Conservation (phyloP, 2,797 vertebrate species). For the Trachurus trachurus region DNA sequence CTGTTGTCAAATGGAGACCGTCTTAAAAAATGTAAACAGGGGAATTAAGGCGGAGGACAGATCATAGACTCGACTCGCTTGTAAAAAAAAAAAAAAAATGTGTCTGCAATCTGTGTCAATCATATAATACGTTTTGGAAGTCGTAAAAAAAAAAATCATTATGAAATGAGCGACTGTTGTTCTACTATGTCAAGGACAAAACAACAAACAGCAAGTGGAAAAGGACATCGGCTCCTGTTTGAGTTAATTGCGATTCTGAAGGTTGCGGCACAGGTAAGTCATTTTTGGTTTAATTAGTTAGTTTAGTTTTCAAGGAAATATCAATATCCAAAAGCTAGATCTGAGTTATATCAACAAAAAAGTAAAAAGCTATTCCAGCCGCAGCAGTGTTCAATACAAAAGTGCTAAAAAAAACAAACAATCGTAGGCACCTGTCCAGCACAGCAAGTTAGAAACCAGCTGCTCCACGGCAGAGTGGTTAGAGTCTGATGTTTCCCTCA, state of each 20-base stretch:
- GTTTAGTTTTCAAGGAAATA: conserved; percentile 5
- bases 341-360: not conserved
- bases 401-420: not conserved
- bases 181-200: conserved; percentile 2
- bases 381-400: not conserved
- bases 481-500: not conserved
- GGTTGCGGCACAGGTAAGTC: conserved; percentile 4
- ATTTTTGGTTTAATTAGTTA: conserved; percentile 1
- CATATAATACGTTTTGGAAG: conserved; percentile 10
- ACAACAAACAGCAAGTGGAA: not conserved
- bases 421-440: not conserved
- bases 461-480: not conserved
- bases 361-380: not conserved
- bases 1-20: conserved; percentile 69
- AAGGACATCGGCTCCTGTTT: conserved; percentile 5
- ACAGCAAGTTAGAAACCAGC: not conserved
- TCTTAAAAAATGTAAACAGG: conserved; percentile 60
- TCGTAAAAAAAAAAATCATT: conserved; percentile 1
- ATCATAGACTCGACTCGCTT: conserved; percentile 13
- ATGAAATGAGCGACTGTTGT: conserved; percentile 5
- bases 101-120: not conserved
- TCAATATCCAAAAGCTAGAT: not conserved
- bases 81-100: conserved; percentile 1
- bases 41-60: conserved; percentile 49
- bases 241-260: conserved; percentile 10